These are phyloP conservation scores for Sitobion miscanthi DNA, from an alignment of 1,140 invertebrate species.

Conservation along the genomic window DNA sequence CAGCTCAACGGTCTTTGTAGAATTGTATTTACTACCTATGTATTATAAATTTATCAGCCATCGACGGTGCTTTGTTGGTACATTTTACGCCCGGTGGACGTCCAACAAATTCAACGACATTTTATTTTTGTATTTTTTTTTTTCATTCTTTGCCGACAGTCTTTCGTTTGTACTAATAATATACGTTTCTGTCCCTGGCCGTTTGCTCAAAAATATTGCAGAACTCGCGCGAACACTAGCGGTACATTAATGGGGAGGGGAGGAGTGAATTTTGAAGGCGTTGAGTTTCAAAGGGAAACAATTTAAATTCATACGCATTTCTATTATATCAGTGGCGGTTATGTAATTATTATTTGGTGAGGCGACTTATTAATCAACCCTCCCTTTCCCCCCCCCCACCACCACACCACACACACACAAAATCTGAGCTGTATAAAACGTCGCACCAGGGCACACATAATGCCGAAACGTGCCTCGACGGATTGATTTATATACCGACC, in stretches of 20 bases:
- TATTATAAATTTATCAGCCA: neutral
- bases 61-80: neutral
- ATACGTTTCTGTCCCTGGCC: neutral
- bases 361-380: neutral
- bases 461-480: neutral
- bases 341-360: neutral
- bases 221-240: neutral
- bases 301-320: neutral
- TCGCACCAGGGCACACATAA: neutral
- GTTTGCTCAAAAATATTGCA: neutral
- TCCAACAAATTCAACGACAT: neutral
- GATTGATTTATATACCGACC: neutral
- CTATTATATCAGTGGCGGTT: neutral
- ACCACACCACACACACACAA: too few species aligned
- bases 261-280: neutral
- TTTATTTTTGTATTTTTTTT: neutral
- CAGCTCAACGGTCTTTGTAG: neutral
- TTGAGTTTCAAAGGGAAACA: neutral
- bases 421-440: neutral
- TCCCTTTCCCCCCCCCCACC: rapidly evolving
- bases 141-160: neutral
- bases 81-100: neutral
- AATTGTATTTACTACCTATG: too few species aligned
- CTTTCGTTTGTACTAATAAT: neutral
- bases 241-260: neutral